Base-by-base conservation (phyloP, 2,113 vertebrate genomes). In the Silurus meridionalis region DNA sequence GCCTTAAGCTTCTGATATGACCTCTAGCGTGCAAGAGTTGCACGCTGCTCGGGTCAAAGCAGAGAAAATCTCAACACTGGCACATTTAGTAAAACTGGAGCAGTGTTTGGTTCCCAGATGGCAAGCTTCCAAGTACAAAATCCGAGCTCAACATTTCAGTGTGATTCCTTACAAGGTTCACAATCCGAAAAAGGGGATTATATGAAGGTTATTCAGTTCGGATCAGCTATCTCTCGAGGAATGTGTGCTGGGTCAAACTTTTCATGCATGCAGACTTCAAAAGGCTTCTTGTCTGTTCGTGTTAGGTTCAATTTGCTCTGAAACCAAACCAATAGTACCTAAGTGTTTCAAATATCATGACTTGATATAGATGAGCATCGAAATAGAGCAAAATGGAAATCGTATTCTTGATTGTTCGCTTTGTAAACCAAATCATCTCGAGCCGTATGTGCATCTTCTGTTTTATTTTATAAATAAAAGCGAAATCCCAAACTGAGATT, bases 41-140 rank as follows among this genome's bases (percentile, higher is more conserved):
- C 14, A 13, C 23, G 66, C 50, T 89, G 89, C 82, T 92, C 88
- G 89, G 89, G 55, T 89, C 90, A 64, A 74, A 60, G 82, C 66
- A 78, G 57, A n/a, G 86, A 48, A 80, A 52, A 79, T 83, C 71
- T 83, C 19, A 74, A 21, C 48, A 48, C 58, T 77, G 78, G 66
- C 87, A 90, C 87, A 77, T 84, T 90, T 89, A 75, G 86, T 89
- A 92, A 89, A 94, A 93, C 85, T 57, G 63, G 91, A 94, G 91
- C 89, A 87, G 89, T 82, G 90, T 87, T 81, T 90, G 89, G 82
- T 91, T 93, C 84, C 89, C 89, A 87, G 82, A 78, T 88, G 86
- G 50, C 82, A 61, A 86, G 81, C 13, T 50, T 88, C 52, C 81
- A 82, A 5, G 2, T 66, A 75, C 46, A 15, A 74, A 37, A 69